Conservation (phyloP, 2,113 vertebrate species). For the Monopterus albus region DNA sequence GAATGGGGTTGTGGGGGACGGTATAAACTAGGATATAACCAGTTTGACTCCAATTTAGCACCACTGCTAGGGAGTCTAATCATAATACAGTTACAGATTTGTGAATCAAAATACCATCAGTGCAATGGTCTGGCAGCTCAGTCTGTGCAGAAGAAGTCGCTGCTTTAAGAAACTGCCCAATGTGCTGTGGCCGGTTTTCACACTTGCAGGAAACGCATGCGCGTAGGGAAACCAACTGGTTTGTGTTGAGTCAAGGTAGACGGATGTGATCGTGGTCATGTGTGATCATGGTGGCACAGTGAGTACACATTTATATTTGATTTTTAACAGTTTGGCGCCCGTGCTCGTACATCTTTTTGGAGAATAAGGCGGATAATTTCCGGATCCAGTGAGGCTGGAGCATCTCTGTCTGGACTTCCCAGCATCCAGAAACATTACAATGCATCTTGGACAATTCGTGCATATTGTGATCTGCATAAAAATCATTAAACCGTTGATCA, state of each 20-base stretch:
- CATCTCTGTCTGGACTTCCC: constrained; percentile 39
- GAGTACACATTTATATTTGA: constrained; percentile 52
- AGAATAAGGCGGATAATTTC: neutral
- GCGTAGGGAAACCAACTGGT: constrained; percentile 66
- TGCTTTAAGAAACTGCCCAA: no score
- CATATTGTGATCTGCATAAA: neutral
- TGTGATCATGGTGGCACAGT: constrained; percentile 78
- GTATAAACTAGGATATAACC: no score
- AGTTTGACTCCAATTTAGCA: no score
- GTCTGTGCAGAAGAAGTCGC: constrained; percentile 18
- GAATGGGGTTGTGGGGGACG: no score
- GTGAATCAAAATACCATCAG: neutral
- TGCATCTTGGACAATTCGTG: neutral
- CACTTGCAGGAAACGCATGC: constrained; percentile 76
- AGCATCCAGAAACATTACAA: constrained; percentile 5
- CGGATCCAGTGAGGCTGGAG: constrained; percentile 32
- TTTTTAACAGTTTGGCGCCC: neutral
- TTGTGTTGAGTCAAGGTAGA: constrained; percentile 68
- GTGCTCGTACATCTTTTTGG: neutral
- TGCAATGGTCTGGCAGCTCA: neutral
- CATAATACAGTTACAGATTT: no score
- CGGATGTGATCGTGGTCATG: constrained; percentile 67
- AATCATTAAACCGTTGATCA: neutral
- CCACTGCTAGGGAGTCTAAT: no score
- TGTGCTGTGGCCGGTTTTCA: no score